Evolutionary conservation across 2,888 invertebrate genomes (phyloP), one percentile per base, ranked within the genome.

Genomic region (Himalopsyche anomala): DNA sequence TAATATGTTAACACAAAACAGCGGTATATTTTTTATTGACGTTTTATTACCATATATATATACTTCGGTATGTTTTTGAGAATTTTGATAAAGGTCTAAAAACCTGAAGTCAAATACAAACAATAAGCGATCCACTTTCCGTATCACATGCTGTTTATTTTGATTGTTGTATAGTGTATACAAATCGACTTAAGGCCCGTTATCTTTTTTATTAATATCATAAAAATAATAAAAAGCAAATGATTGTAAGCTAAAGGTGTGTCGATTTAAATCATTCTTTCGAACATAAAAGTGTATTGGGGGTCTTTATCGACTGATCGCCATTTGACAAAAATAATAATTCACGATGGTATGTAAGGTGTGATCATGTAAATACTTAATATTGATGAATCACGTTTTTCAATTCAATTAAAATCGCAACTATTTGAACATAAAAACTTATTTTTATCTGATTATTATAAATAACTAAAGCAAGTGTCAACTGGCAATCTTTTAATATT

Each of bases 141-240:
- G 74, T 74, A 74, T 74, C 74, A 2, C 4, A 36, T 4, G 15
- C 36, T 74, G 36, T 74, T 38, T 74, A 15, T 74, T 74, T 74
- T 74, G 38, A 74, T 38, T 74, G 74, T 74, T 74, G 74, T 12
- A 38, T 74, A 74, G 38, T 74, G 74, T 12, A 38, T 74, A 74
- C 36, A 74, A 74, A 74, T 74, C 28, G 36, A 74, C 36, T 28
- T 38, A 36, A 74, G 8, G 74, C 11, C 12, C 11, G 74, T 84
- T 84, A 84, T 84, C 84, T 56, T 84, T 81, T 28, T 84, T 84
- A 84, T 84, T 84, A 62, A 81, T 81, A 81, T 74, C 69, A 84
- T 84, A 81, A 81, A 84, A 84, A 81, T 81, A 62, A 38, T 40
- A n/a, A 40, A 79, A 83, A 74, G 42, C 62, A 62, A 83, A 83